Evolutionary conservation across 2,797 vertebrate genomes (phyloP), one percentile per base, ranked within the genome.

Genomic region (Enteromius treurensis): DNA sequence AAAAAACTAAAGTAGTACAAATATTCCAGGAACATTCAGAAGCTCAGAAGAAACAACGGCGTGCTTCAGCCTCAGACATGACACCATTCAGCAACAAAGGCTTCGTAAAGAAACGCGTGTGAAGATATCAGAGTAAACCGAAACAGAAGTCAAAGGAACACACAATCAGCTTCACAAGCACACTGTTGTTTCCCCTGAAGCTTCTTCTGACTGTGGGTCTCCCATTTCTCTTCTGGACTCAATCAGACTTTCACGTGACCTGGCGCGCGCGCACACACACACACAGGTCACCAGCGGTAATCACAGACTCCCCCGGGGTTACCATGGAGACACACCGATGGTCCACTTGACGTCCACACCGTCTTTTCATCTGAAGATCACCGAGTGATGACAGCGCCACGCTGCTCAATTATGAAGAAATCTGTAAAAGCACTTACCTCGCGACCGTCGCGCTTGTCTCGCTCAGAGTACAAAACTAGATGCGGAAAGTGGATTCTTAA

Each of bases 291-390:
- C 26, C 58, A 15, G 23, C 26, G 13, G 26, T 62, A 62, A 62
- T 29, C 51, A 45, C 71, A 75, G 26, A 45, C 19, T 1, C 67
- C 53, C 45, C 76, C 65, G 17, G 37, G 51, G 86, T 87, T 82
- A 69, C 75, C 83, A 87, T 55, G 45, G 76, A 19, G 17, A 45
- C 17, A 21, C 21, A 40, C 19, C 32, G 53, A 9, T 9, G 2
- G 81, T 42, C 65, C 53, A 55, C 34, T 78, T 51, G 58, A 55
- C 55, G 81, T 77, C 45, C 81, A 80, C 32, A 77, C n/a, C 11
- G n/a, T 55, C 62, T 85, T 80, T 82, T 77, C 37, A 82, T 82
- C 51, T 79, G 32, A 65, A 42, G 47, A 84, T 84, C 69, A 82
- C 29, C 23, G 76, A 77, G n/a, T 21, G 29, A 34, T 21, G 45